Percentiles rank a stretch among this genome's conserved stretches.
phyloP scores from a whole-genome alignment of 2,113 vertebrate genomes.

The Paraplagusia blochii region DNA sequence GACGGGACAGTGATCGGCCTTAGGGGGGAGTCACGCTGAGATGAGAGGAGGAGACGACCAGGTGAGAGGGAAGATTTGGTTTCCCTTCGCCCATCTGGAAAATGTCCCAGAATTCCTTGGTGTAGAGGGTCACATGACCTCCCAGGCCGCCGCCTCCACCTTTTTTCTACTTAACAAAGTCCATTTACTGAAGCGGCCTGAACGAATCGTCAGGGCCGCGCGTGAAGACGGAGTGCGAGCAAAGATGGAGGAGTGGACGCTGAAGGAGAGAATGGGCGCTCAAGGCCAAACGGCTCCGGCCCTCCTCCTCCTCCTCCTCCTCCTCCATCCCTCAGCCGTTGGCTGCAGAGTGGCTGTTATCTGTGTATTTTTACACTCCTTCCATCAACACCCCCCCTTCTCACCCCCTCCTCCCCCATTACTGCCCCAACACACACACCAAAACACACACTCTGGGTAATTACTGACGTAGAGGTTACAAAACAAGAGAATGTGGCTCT shows the following conservation, averaged over 20 bases:
- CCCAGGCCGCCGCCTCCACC: conserved; percentile 2
- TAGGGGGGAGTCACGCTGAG: conserved; percentile 32
- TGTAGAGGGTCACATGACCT: conserved; percentile 9
- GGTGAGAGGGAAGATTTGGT: conserved; percentile 22
- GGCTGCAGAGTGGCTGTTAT: conserved; percentile 70
- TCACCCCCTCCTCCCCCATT: too few species aligned
- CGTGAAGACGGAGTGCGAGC: conserved; percentile 1
- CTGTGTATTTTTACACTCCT: conserved; percentile 77
- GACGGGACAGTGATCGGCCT: conserved; percentile 50
- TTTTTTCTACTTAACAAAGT: conserved; percentile 53
- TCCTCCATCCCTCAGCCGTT: conserved; percentile 39
- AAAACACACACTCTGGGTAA: conserved; percentile 65
- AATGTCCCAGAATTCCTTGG: background rate
- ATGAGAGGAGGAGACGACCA: conserved; percentile 6
- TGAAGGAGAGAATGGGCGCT: conserved; percentile 57
- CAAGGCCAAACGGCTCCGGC: conserved; percentile 60
- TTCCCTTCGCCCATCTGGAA: background rate
- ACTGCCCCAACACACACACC: conserved; percentile 74
- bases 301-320: background rate
- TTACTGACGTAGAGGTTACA: conserved; percentile 51
- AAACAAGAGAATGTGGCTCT: conserved; percentile 21
- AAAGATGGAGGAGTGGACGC: conserved; percentile 43
- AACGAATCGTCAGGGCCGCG: conserved; percentile 33
- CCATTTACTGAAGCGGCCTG: conserved; percentile 57
- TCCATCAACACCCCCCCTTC: conserved; percentile 72